These are phyloP conservation scores for Xerus rutilus DNA, from an alignment of 2,797 vertebrate genomes.

Conservation along the genomic window DNA sequence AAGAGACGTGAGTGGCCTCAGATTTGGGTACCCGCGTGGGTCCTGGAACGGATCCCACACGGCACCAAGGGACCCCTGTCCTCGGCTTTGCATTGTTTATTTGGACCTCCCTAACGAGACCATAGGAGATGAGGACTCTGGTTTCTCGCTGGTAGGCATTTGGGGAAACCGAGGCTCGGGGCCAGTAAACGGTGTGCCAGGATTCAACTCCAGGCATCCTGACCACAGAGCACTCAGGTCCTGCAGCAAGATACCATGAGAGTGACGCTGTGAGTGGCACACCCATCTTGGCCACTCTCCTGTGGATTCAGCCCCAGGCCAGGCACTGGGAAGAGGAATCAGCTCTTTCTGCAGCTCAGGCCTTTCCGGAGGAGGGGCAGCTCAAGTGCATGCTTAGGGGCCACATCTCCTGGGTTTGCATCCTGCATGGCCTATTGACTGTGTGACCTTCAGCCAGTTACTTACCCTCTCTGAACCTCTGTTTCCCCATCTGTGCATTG, in stretches of 20 bases:
- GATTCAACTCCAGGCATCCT: neutral
- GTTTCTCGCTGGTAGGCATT: no score
- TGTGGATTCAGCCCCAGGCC: neutral
- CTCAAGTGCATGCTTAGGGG: rapidly evolving
- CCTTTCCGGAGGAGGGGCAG: neutral
- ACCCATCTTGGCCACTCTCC: no score
- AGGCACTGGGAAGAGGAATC: neutral
- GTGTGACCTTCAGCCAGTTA: neutral
- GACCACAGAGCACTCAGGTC: neutral
- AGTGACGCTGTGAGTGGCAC: neutral
- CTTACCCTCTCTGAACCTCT: neutral
- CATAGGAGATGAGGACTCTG: no score
- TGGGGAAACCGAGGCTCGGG: constrained; percentile 39
- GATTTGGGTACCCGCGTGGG: no score
- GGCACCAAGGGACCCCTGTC: neutral
- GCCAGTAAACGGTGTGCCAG: no score
- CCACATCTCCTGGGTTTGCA: neutral
- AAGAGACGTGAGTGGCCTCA: neutral
- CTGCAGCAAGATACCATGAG: neutral
- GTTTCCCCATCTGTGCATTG: neutral
- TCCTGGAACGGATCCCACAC: neutral
- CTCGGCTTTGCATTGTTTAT: rapidly evolving
- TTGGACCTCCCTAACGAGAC: neutral
- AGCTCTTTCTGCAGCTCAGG: neutral
- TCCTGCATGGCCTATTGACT: no score